Evolutionary conservation across 2,113 vertebrate genomes (phyloP).

Genomic region (rabbit (Oryctolagus cuniculus)): mOryCun1.1 NC_091432.1:224417501-224418000

Average conservation of each 20-base stretch:
- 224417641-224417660: not conserved
- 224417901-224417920: not conserved
- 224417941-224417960: not conserved
- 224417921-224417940: not conserved
- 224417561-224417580: not conserved
- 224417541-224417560: not conserved
- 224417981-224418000: not conserved
- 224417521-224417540: not conserved
- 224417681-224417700: not conserved
- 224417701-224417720: not conserved
- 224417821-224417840: conserved; percentile 57
- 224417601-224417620: not conserved
- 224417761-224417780: conserved; percentile 81
- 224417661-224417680: conserved; percentile 15
- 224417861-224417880: not conserved
- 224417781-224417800: conserved; percentile 83
- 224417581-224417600: not conserved
- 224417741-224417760: conserved; percentile 72
- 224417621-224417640: not conserved
- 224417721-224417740: conserved; percentile 80
- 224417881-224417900: conserved; percentile 38
- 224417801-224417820: conserved; percentile 68
- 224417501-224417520: not conserved
- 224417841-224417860: conserved; percentile 48
- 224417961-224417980: not conserved